Conservation (phyloP, 2,888 invertebrate genomes). For the Caenorhabditis japonica region DNA sequence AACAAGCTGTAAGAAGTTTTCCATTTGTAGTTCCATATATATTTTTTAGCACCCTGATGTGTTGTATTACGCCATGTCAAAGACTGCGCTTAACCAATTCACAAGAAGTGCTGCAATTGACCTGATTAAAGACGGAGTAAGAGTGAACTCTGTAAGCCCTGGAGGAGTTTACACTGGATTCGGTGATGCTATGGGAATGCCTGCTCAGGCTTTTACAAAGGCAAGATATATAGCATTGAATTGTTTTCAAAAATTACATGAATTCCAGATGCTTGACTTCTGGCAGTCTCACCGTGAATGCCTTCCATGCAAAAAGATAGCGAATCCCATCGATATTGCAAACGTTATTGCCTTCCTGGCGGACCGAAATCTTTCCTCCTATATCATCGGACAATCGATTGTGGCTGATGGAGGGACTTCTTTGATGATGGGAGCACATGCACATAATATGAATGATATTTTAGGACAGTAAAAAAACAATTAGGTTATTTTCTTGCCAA, state of each 20-base stretch:
- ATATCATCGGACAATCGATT: slow-evolving; percentile 47
- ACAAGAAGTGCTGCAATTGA: slow-evolving; percentile 31
- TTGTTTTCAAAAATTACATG: neutral
- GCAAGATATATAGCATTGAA: neutral
- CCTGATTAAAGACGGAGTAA: slow-evolving; percentile 28
- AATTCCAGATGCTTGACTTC: neutral
- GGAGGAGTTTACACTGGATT: slow-evolving; percentile 27
- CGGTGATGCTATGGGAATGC: slow-evolving; percentile 29
- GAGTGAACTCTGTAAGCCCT: slow-evolving; percentile 41
- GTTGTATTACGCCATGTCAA: slow-evolving; percentile 41
- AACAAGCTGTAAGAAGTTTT: slow-evolving; percentile 15
- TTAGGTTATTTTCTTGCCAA: too few species aligned
- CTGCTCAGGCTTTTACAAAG: slow-evolving; percentile 3
- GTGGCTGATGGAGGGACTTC: slow-evolving; percentile 46
- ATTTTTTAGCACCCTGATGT: slow-evolving; percentile 3
- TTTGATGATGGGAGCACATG: slow-evolving; percentile 26
- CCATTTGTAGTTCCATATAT: neutral
- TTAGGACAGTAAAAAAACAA: neutral
- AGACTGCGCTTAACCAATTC: slow-evolving; percentile 40
- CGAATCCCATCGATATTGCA: slow-evolving; percentile 12
- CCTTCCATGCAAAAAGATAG: slow-evolving; percentile 1
- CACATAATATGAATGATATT: slow-evolving; percentile 27
- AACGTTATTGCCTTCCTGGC: slow-evolving; percentile 34
- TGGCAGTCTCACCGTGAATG: slow-evolving; percentile 8
- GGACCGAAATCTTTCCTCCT: slow-evolving; percentile 25